A percentile compares a stretch with the other conserved stretches of the same genome.
phyloP scores from a whole-genome alignment of 2,888 invertebrate species.

The Rotaria magnacalcarata region DNA sequence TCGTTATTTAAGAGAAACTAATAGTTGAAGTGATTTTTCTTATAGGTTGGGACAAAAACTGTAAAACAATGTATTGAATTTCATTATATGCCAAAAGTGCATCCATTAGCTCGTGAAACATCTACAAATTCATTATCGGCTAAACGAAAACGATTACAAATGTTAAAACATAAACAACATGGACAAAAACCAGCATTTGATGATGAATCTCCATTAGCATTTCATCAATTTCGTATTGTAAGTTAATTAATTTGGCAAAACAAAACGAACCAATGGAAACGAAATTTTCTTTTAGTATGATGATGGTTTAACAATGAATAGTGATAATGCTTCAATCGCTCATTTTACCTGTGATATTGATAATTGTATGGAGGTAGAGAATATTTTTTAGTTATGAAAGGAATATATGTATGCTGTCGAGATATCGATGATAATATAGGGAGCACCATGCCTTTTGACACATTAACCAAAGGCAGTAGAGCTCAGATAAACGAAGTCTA shows the following conservation, averaged over 20 bases:
- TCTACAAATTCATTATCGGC: not conserved
- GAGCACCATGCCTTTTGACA: too few species aligned
- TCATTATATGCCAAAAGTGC: slow-evolving; percentile 90
- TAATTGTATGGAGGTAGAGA: not conserved
- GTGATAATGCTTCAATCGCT: not conserved
- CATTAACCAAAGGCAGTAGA: too few species aligned
- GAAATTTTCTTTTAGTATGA: not conserved
- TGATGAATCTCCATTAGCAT: slow-evolving; percentile 9
- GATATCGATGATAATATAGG: too few species aligned
- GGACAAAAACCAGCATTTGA: not conserved
- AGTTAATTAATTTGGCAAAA: not conserved
- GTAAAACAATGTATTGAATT: slow-evolving; percentile 88
- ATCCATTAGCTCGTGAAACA: not conserved
- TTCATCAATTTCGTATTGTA: not conserved
- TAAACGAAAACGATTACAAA: slow-evolving; percentile 28
- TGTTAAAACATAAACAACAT: not conserved
- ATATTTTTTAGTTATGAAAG: too few species aligned
- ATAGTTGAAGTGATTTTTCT: too few species aligned
- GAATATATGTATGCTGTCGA: too few species aligned
- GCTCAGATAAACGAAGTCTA: too few species aligned
- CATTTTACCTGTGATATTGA: slow-evolving; percentile 9
- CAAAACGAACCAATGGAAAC: not conserved
- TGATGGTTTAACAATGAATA: not conserved
- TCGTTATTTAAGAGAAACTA: too few species aligned
- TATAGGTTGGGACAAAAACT: slow-evolving; percentile 74